A percentile compares a stretch with the other conserved stretches of the same genome.
phyloP scores from a whole-genome alignment of 1,140 invertebrate genomes.

The Diorhabda carinulata region DNA sequence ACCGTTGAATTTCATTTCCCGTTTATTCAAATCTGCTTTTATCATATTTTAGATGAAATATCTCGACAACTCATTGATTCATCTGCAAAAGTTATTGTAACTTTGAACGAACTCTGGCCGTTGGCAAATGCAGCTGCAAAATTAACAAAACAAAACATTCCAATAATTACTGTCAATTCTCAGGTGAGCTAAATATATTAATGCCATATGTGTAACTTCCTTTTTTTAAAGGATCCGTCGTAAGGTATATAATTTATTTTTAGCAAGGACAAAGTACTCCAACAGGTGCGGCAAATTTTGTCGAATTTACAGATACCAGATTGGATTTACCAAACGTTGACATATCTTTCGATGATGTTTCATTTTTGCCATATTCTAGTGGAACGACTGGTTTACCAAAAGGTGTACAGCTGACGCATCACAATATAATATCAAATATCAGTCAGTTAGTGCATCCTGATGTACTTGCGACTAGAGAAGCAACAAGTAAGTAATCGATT shows the following conservation, averaged over 20 bases:
- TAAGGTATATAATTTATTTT: not conserved
- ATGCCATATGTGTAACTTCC: not conserved
- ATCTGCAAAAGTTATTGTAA: conserved; percentile 64
- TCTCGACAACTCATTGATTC: conserved; percentile 63
- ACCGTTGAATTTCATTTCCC: too few relatives aligned
- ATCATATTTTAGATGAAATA: conserved; percentile 68
- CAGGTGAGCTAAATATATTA: conserved; percentile 29
- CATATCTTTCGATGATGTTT: conserved; percentile 24
- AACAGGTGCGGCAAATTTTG: conserved; percentile 24
- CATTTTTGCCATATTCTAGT: conserved; percentile 44
- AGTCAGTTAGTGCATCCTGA: conserved; percentile 31
- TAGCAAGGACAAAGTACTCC: conserved; percentile 12
- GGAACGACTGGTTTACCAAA: conserved; percentile 89
- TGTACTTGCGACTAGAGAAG: conserved; percentile 22
- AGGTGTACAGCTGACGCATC: conserved; percentile 77
- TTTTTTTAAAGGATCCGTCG: too few relatives aligned
- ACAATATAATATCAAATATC: conserved; percentile 55
- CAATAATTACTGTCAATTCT: conserved; percentile 55
- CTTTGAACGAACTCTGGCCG: conserved; percentile 53
- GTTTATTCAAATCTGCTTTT: too few relatives aligned
- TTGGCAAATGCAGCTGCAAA: conserved; percentile 50
- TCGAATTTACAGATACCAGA: conserved; percentile 22
- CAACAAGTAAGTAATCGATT: conserved; percentile 27
- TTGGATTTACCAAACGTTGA: conserved; percentile 21
- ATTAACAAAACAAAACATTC: conserved; percentile 49